Base-by-base conservation (phyloP, 2,888 invertebrate genomes). In the Entomobrya multifasciata region DNA sequence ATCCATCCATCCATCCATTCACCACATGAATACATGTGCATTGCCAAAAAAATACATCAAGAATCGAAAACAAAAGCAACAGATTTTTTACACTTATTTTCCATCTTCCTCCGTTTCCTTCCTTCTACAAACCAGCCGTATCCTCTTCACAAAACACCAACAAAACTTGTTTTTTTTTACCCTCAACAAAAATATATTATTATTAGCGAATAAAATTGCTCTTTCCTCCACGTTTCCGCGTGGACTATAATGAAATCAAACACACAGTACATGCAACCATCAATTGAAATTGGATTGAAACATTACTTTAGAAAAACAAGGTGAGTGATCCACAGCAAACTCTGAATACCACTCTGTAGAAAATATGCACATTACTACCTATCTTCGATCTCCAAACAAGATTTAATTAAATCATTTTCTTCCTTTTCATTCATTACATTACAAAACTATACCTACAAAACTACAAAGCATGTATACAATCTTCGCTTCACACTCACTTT, bases 381-480 rank as follows among this genome's bases (percentile, higher is more conserved):
- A n/a, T n/a, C n/a, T n/a, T n/a, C n/a, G n/a, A n/a, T n/a, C 17
- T 55, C n/a, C 55, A 11, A 65, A 36, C 30, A 65, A 47, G 70
- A 70, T 70, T 70, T 70, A 70, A 70, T 70, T 70, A 70, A 70
- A 70, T 49, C 67, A 67, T 67, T 67, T 62, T 62, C 47, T 47
- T 25, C 70, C 25, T 49, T n/a, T 47, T 70, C 70, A 22, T 47
- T 13, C 15, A 47, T 47, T 22, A 11, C 10, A 11, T 17, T 17
- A 60, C 6, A 6, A 30, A 25, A 44, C 67, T 57, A 15, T 36
- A 60, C 60, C 5, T 15, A 25, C 65, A 36, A n/a, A n/a, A 41
- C 67, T 11, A 5, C 30, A 22, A 2, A 1, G 10, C 62, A 11
- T 13, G 15, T 62, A 27, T 30, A 30, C 15, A 20, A 11, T 13